Base-by-base conservation (phyloP, 2,797 vertebrate species). In the Clamator glandarius region DNA sequence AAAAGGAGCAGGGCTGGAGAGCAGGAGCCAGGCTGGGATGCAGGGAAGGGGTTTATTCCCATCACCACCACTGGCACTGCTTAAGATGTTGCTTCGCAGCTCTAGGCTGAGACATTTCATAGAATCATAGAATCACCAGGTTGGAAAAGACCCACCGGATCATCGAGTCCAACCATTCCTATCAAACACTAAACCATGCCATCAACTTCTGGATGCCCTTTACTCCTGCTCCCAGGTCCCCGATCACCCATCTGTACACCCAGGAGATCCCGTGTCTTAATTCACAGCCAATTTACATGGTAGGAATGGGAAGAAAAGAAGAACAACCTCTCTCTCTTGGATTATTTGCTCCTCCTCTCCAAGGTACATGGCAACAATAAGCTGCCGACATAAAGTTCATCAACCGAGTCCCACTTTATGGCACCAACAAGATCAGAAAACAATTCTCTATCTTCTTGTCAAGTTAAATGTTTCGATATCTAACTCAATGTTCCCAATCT, bases 391-490 rank as follows among this genome's bases (percentile, higher is more conserved):
- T 29, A 7, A 95, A 96, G 94, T 95, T 84, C 63, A 42, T 79
- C 73, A 76, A 41, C 66, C 8, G 36, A 77, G 76, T 74, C 93
- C 69, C 74, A 33, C 63, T 62, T 96, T 83, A 94, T 12, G 93
- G 87, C 79, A 94, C 87, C 96, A 91, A 94, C 74, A 59, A 69
- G 90, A 97, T 84, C 92, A 86, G 89, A 97, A 96, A 96, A 92
- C 89, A 97, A 95, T 96, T 96, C 97, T 93, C 94, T 59, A 77
- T 84, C 94, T 86, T 75, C 89, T 96, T 97, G 95, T 96, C 97
- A 96, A 51, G 19, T 83, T 95, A 97, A 98, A 97, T 35, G 91
- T 76, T 95, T 96, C 96, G 93, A 88, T 82, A 95, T 78, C 97
- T 94, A 96, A 96, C 95, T 88, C 88, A 15, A 68, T 89, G 91